These are phyloP conservation scores for Cataglyphis albicans DNA, from an alignment of 2,888 invertebrate species.

Conservation along the genomic window DNA sequence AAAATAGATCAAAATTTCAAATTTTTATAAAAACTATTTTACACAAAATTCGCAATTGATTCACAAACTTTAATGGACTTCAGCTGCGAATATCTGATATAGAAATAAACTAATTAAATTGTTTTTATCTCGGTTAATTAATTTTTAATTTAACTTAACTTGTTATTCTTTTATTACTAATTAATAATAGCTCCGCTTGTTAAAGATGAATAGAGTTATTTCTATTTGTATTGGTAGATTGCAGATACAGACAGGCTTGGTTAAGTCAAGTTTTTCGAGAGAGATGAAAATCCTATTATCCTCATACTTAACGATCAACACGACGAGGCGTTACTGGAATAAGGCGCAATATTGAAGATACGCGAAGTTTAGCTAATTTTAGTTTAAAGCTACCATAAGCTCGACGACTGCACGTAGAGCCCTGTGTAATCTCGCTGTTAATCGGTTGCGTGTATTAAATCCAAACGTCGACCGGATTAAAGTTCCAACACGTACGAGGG, in stretches of 20 bases:
- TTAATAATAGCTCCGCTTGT: not conserved
- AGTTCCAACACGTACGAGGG: conserved; percentile 67
- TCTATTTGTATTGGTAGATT: conserved; percentile 1
- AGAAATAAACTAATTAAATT: not conserved
- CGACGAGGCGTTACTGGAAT: conserved; percentile 44
- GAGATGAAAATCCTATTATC: conserved; percentile 53
- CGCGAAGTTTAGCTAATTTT: conserved; percentile 61
- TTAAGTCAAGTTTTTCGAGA: conserved; percentile 46
- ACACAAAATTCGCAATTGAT: not conserved
- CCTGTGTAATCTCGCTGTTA: conserved; percentile 57
- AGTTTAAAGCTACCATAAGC: conserved; percentile 60
- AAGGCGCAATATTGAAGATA: conserved; percentile 52
- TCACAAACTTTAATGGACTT: not conserved
- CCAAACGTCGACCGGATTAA: conserved; percentile 64
- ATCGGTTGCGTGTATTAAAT: conserved; percentile 62
- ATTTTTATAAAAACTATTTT: not conserved
- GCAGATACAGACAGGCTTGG: conserved; percentile 7
- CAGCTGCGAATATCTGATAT: not conserved
- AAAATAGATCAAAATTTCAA: not conserved
- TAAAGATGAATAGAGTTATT: not conserved
- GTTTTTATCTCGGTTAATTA: not conserved
- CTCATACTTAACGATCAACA: conserved; percentile 51
- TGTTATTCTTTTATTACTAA: not conserved
- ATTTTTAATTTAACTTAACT: not conserved
- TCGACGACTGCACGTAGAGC: conserved; percentile 57